A percentile compares a stretch with the other conserved stretches of the same genome.
These are phyloP conservation scores for Phyto melanocephala DNA, from an alignment of 2,888 invertebrate species.

Conservation along the genomic window DNA sequence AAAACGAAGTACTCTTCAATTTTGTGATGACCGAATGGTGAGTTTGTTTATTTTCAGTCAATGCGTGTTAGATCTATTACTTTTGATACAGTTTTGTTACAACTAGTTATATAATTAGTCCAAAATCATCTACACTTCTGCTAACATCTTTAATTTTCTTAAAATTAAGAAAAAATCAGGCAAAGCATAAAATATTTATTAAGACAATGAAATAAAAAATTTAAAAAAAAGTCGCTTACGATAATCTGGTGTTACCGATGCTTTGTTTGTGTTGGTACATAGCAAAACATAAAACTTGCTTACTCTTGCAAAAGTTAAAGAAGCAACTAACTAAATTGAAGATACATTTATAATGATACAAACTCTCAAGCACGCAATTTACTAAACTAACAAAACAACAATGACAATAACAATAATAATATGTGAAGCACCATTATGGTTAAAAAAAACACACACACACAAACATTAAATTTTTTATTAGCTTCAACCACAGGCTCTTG, in stretches of 20 bases:
- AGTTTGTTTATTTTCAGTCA: too few species aligned
- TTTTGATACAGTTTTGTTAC: too few species aligned
- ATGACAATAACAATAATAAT: neutral
- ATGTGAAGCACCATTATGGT: slow-evolving; percentile 25
- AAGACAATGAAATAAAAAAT: neutral
- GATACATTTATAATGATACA: too few species aligned
- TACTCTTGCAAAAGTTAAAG: neutral
- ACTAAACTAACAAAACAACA: neutral
- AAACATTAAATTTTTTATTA: slow-evolving; percentile 8
- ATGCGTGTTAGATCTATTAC: too few species aligned
- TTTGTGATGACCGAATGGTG: too few species aligned
- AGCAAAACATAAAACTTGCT: slow-evolving; percentile 10
- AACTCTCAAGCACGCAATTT: neutral
- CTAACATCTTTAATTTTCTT: too few species aligned
- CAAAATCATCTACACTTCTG: too few species aligned
- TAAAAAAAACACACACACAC: slow-evolving; percentile 28
- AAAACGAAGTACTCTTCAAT: too few species aligned
- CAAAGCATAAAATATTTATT: neutral
- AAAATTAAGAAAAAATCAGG: neutral
- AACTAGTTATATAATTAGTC: too few species aligned
- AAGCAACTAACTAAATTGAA: too few species aligned
- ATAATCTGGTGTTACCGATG: too few species aligned
- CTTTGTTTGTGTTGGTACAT: too few species aligned
- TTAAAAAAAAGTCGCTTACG: neutral
- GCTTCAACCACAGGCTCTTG: neutral